Evolutionary conservation across 2,888 invertebrate species (phyloP), one percentile per base, ranked within the genome.

Genomic region (Bibio marci): DNA sequence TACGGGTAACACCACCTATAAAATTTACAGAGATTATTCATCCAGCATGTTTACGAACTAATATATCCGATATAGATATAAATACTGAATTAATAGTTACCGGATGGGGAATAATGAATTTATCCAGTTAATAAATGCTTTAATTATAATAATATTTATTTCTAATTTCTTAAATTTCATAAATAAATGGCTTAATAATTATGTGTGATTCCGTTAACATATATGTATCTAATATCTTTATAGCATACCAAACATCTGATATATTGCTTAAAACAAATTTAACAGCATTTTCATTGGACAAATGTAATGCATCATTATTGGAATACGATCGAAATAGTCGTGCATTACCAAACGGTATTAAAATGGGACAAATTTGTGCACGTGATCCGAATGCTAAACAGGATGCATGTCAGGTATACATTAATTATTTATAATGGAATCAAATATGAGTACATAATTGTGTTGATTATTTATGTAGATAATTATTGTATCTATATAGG

Each of bases 371-470:
- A 22, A 38, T 49, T 15, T 53, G 52, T 42, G 51, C 52, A 4
- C 39, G 18, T 31, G 51, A 50, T 45, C 40, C 43, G 2, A 39
- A 44, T 3, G 39, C 39, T 13, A 35, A 37, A 3, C 49, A 44
- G 37, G 59, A 58, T 41, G 52, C 58, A 10, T 59, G 59, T 27
- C 45, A 22, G 33, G 59, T 22, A 22, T 22, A 8, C 8, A 22
- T 22, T 4, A 4, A 8, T 22, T 22, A n/a, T n/a, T n/a, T n/a
- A n/a, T n/a, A n/a, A n/a, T n/a, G n/a, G n/a, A n/a, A n/a, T n/a
- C n/a, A n/a, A n/a, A n/a, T n/a, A n/a, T n/a, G n/a, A n/a, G n/a
- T n/a, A n/a, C n/a, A n/a, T n/a, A n/a, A n/a, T n/a, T n/a, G n/a
- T n/a, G n/a, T n/a, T n/a, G n/a, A n/a, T n/a, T n/a, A n/a, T n/a